Percentiles rank a stretch among this genome's conserved stretches.
Conservation (phyloP, 2,113 vertebrate genomes). For the Monarcha castaneiventris region DNA sequence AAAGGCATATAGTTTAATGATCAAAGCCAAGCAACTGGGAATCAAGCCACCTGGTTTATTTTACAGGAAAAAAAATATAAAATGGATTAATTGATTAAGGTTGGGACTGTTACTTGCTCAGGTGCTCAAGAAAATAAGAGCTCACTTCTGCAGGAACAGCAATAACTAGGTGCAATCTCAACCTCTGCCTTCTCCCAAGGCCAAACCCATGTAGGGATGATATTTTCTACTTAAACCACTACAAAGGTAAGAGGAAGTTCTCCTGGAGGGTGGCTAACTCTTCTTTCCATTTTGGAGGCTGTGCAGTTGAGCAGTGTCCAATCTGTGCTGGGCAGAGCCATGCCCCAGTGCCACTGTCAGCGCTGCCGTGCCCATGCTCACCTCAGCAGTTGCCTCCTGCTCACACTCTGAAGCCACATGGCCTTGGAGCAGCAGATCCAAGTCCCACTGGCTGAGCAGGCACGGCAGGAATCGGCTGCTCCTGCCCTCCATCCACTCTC, state of each 20-base stretch:
- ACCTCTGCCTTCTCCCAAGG: background rate
- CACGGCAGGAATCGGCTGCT: rapidly evolving
- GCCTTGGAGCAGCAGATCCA: rapidly evolving
- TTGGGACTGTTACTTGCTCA: background rate
- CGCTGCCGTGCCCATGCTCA: rapidly evolving
- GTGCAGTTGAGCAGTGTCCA: background rate
- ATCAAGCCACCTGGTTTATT: background rate
- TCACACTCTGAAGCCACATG: rapidly evolving
- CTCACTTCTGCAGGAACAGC: background rate
- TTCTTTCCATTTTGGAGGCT: background rate
- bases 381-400: rapidly evolving
- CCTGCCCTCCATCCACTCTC: rapidly evolving
- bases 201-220: background rate
- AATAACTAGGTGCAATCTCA: background rate
- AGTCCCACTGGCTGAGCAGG: rapidly evolving
- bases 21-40: constrained; percentile 11
- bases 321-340: background rate
- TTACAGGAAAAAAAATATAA: background rate
- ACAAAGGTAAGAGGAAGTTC: background rate
- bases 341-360: background rate
- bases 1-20: background rate
- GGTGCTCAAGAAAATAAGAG: background rate
- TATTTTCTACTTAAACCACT: background rate
- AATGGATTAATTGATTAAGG: background rate
- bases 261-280: background rate